Evolutionary conservation across 2,113 vertebrate species (phyloP), one percentile per base, ranked within the genome.

Genomic region (Spea multiplicata): DNA sequence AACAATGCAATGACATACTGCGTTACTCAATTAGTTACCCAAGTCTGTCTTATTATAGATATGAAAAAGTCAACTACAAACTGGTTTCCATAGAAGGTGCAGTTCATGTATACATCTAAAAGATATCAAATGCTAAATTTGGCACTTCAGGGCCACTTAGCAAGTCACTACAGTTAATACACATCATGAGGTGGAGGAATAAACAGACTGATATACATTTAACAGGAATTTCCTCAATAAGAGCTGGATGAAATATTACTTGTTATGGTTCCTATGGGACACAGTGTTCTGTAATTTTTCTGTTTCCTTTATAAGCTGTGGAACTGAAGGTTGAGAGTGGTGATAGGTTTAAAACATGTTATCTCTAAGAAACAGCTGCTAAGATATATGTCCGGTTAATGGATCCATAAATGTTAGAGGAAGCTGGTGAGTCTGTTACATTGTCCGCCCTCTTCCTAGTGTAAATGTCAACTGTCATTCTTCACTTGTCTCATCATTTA

Each of bases 351-450:
- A 67, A 44, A 57, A 59, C 44, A 61, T 84, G 73, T 45, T 74
- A 55, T 82, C 71, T 64, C 14, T 52, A 75, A 73, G 68, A 84
- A 86, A 84, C 83, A 74, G 2, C 12, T 80, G 75, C 13, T 66
- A 66, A 59, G 71, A 68, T 80, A 62, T 1, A 0, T 76, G n/a
- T 55, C 81, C 64, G 80, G 64, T 66, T 44, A 48, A 77, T 57
- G 68, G 81, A 76, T 5, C 68, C 4, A 70, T 50, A 8, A 80
- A 0, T n/a, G 14, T 52, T 0, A 3, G 44, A 66, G 49, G 47
- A 65, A 13, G 82, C 66, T 12, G 30, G 6, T 45, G 71, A 80
- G 74, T 30, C 64, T 10, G 66, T 48, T 30, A 64, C 50, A 57
- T 8, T 66, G 74, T 81, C 50, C 74, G 6, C 69, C 71, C 52